Evolutionary conservation across 1,140 invertebrate genomes (phyloP).

Genomic region (Zaprionus davidi): DNA sequence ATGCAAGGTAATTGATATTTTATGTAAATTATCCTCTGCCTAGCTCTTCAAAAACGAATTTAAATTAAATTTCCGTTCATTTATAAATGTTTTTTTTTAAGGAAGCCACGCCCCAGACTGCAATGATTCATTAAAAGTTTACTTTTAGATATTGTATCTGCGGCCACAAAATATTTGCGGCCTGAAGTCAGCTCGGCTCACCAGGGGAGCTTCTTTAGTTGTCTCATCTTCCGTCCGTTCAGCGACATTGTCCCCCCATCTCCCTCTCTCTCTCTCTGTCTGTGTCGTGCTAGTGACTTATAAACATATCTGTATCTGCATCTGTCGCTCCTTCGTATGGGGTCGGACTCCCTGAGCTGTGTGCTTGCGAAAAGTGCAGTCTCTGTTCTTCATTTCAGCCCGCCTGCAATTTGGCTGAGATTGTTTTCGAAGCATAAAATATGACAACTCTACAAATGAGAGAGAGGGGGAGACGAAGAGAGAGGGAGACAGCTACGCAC

Average conservation of each 20-base stretch:
- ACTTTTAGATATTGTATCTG: constrained; percentile 39
- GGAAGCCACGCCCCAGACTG: neutral
- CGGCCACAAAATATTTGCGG: constrained; percentile 43
- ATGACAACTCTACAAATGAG: constrained; percentile 26
- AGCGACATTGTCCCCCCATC: neutral
- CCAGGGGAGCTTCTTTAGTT: constrained; percentile 7
- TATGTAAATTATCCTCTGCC: constrained; percentile 51
- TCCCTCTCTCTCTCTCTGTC: neutral
- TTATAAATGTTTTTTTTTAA: constrained; percentile 52
- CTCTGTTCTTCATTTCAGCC: constrained; percentile 19
- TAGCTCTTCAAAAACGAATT: constrained; percentile 42
- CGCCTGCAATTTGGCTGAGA: constrained; percentile 52
- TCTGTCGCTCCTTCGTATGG: constrained; percentile 10
- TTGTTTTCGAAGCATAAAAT: constrained; percentile 40
- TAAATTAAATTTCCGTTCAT: constrained; percentile 50
- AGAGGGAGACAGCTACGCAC: neutral
- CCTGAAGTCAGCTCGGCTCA: constrained; percentile 41
- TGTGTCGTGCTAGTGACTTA: constrained; percentile 4
- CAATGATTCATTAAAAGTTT: constrained; percentile 43
- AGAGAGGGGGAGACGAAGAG: neutral
- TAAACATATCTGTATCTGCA: neutral
- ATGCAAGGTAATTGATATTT: constrained; percentile 65
- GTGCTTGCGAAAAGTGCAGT: constrained; percentile 23
- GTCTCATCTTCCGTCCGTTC: constrained; percentile 3
- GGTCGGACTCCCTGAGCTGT: neutral